Conservation (phyloP, 2,888 invertebrate genomes). For the Lepidonotus clava region DNA sequence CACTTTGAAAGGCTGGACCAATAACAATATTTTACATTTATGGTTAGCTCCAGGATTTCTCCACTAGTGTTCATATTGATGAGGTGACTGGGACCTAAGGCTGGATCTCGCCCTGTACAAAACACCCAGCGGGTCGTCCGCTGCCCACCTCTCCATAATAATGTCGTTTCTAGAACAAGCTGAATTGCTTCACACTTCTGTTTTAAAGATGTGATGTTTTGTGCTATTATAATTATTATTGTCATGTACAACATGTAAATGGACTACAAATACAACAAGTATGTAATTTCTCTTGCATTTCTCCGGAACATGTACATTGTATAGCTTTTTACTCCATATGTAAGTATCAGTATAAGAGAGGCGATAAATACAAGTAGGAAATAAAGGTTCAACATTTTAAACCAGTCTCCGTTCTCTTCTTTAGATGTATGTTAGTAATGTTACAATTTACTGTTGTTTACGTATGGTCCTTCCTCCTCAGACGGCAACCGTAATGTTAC, state of each 20-base stretch:
- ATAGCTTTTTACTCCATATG: constrained; percentile 55
- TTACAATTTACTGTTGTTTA: too few relatives aligned
- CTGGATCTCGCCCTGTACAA: constrained; percentile 20
- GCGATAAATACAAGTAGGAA: constrained; percentile 49
- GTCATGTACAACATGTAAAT: constrained; percentile 54
- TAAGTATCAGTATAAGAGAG: constrained; percentile 53
- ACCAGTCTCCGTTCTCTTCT: background rate
- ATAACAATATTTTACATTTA: too few relatives aligned
- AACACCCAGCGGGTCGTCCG: background rate
- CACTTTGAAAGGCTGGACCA: too few relatives aligned
- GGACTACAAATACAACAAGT: constrained; percentile 45
- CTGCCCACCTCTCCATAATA: background rate
- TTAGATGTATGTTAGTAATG: background rate
- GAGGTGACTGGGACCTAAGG: background rate
- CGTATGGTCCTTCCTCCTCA: too few relatives aligned
- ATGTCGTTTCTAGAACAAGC: constrained; percentile 13
- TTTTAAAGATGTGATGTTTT: constrained; percentile 54
- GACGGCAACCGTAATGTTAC: too few relatives aligned
- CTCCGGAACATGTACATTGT: constrained; percentile 51
- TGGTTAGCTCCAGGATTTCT: too few relatives aligned
- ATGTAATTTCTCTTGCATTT: constrained; percentile 53
- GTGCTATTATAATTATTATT: constrained; percentile 53
- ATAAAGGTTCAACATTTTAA: constrained; percentile 52
- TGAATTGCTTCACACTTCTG: constrained; percentile 50
- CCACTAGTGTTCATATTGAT: constrained; percentile 24